Base-by-base conservation (phyloP, 2,113 vertebrate genomes). In the Chunga burmeisteri region DNA sequence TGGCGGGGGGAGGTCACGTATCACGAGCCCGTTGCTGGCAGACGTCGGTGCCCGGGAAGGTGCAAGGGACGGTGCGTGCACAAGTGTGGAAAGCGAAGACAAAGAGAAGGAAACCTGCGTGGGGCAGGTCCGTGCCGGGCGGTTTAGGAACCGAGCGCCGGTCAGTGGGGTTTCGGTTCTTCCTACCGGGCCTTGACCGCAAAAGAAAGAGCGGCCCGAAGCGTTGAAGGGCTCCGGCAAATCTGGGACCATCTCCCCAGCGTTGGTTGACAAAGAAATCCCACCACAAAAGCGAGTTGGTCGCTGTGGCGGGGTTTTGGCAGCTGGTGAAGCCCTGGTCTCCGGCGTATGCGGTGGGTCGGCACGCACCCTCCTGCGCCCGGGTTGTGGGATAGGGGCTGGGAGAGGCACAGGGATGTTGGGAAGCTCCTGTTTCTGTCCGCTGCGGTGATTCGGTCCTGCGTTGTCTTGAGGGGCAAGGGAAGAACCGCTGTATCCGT, bases 111-210 rank as follows among this genome's bases (percentile, higher is more conserved):
- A 55, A 59, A 82, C 23, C 56, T 16, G 32, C 0, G 2, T 59
- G 3, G 71, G 71, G 26, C 58, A 10, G 75, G 14, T n/a, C 30
- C 0, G 20, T 26, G 85, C 68, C 0, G 5, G 50, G 59, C 2
- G 4, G 19, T 26, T 32, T 23, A 0, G 3, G 81, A 34, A 8
- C 68, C 1, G 5, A 13, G 26, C 4, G 0, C 18, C 0, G 2
- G 8, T 23, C 72, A 0, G 5, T 1, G 27, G 6, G 36, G 19
- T 7, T 25, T 50, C 2, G 1, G 3, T 34, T 27, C 30, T 63
- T 79, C 30, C 49, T 3, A 0, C 21, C 1, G 9, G 3, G 47
- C 7, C 3, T 0, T 50, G 20, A 3, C 21, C 2, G 4, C 7
- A 1, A 7, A 3, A 11, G 17, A 23, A 49, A 4, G 52, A 20